A percentile compares a stretch with the other conserved stretches of the same genome.
phyloP scores from a whole-genome alignment of 2,797 vertebrate species.

The Macrochelys suwanniensis region DNA sequence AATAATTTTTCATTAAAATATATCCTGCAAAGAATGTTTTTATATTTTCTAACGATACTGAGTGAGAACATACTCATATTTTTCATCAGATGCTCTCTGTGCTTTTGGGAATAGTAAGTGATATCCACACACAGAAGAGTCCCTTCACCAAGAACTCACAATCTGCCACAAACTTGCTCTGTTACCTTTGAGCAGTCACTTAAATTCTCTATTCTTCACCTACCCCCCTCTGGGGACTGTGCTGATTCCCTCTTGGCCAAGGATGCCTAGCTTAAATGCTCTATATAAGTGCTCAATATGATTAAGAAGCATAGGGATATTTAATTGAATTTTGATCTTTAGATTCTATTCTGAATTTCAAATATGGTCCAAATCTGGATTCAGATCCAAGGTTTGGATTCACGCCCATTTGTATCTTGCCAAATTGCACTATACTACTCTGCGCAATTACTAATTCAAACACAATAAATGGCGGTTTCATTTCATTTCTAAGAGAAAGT shows the following conservation, averaged over 20 bases:
- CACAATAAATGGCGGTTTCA: background rate
- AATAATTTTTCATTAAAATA: background rate
- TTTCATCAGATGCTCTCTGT: background rate
- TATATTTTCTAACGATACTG: background rate
- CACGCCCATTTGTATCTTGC: background rate
- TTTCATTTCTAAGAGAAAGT: background rate
- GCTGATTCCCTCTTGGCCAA: background rate
- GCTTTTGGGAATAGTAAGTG: background rate
- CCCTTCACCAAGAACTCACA: background rate
- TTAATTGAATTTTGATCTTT: background rate
- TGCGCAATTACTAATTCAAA: background rate
- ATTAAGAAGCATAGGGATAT: background rate
- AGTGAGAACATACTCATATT: background rate
- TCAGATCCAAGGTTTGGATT: slow-evolving; percentile 8
- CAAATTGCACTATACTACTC: background rate
- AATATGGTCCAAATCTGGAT: background rate
- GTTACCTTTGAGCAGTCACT: background rate
- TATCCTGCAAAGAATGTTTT: background rate
- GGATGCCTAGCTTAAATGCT: background rate
- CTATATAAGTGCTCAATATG: background rate
- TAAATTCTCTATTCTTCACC: background rate
- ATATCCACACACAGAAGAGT: background rate
- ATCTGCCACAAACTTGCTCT: background rate
- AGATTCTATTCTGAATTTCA: background rate
- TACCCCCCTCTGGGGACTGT: background rate